Conservation (phyloP, 2,888 invertebrate genomes). For the Megalurothrips usitatus region DNA sequence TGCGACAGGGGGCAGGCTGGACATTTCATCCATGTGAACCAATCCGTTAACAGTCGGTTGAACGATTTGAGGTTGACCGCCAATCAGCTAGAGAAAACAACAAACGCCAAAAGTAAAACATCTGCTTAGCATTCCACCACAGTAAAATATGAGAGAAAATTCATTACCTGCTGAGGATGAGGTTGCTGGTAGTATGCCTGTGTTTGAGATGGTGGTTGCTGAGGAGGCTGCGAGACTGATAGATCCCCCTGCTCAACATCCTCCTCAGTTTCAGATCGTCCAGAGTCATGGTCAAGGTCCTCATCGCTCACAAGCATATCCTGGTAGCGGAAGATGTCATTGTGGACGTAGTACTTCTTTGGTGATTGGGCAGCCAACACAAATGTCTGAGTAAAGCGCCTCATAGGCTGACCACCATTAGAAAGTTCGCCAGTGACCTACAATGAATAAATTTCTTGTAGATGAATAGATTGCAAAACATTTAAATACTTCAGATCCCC, state of each 20-base stretch:
- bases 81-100: neutral
- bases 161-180: conserved; percentile 5
- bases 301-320: conserved; percentile 60
- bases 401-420: conserved; percentile 94
- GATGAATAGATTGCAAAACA: too few species aligned
- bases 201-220: conserved; percentile 35
- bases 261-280: conserved; percentile 63
- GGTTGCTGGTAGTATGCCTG: conserved; percentile 37
- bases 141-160: neutral
- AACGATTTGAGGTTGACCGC: neutral
- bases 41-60: conserved; percentile 17
- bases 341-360: conserved; percentile 97
- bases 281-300: conserved; percentile 55
- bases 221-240: neutral
- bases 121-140: neutral
- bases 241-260: conserved; percentile 49
- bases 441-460: conserved; percentile 33
- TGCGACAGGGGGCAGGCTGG: conserved; percentile 33
- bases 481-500: neutral
- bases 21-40: conserved; percentile 28
- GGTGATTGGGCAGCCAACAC: conserved; percentile 93
- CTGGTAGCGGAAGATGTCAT: conserved; percentile 94
- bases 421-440: conserved; percentile 93
- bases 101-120: neutral
- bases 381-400: conserved; percentile 96